These are phyloP conservation scores for Tachycineta bicolor DNA, from an alignment of 2,113 vertebrate genomes.

Conservation along the genomic window DNA sequence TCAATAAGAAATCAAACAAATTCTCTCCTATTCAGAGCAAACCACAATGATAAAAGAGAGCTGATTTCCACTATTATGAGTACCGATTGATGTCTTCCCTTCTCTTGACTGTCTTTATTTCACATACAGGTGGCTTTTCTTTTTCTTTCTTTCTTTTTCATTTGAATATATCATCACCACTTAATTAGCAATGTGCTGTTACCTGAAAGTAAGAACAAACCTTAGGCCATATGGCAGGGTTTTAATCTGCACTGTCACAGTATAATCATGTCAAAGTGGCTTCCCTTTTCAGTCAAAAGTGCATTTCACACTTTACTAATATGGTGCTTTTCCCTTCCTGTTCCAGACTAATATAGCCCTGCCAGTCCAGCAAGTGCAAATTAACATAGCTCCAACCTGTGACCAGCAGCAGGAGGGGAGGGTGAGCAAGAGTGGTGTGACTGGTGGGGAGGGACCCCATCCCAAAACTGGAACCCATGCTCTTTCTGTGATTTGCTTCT, in stretches of 20 bases:
- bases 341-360: constrained; percentile 65
- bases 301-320: constrained; percentile 81
- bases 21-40: constrained; percentile 40
- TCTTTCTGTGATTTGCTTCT: background rate
- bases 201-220: constrained; percentile 72
- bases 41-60: constrained; percentile 16
- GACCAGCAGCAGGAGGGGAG: constrained; percentile 32
- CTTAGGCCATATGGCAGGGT: constrained; percentile 71
- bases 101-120: constrained; percentile 63
- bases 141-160: background rate
- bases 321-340: constrained; percentile 65
- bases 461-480: background rate
- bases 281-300: constrained; percentile 79
- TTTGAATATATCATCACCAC: constrained; percentile 70
- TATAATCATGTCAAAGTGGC: constrained; percentile 75
- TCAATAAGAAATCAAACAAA: constrained; percentile 63
- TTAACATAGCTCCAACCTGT: constrained; percentile 61
- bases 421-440: background rate
- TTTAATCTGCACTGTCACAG: constrained; percentile 75
- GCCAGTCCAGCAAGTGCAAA: constrained; percentile 53
- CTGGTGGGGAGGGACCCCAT: background rate
- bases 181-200: constrained; percentile 74
- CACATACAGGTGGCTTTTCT: constrained; percentile 67
- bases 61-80: constrained; percentile 27
- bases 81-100: constrained; percentile 1